Evolutionary conservation across 2,113 vertebrate genomes (phyloP).

Genomic region (Eulacestoma nigropectus): DNA sequence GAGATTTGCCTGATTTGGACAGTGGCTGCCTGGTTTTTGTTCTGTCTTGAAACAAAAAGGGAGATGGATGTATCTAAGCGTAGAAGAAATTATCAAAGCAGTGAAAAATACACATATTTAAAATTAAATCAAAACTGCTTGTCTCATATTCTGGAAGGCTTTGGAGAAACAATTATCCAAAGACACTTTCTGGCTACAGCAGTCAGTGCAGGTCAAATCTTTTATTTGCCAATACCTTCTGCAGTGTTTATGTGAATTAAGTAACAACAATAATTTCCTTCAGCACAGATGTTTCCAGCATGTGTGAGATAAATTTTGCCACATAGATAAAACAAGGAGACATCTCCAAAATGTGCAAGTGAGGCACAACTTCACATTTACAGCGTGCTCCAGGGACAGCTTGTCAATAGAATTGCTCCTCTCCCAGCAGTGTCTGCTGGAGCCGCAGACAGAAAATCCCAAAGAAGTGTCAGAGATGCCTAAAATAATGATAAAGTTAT

Average conservation of each 20-base stretch:
- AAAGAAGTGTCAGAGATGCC: not conserved
- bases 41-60: not conserved
- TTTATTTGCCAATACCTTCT: not conserved
- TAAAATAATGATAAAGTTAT: not conserved
- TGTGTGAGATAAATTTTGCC: not conserved
- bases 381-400: not conserved
- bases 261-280: not conserved
- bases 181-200: not conserved
- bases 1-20: not conserved
- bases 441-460: slow-evolving; percentile 34
- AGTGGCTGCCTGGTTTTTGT: not conserved
- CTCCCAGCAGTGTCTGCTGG: not conserved
- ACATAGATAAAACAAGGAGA: not conserved
- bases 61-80: not conserved
- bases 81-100: not conserved
- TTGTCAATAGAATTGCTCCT: slow-evolving; percentile 25
- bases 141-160: not conserved
- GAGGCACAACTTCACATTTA: not conserved
- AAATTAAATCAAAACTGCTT: not conserved
- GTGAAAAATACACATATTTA: not conserved
- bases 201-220: not conserved
- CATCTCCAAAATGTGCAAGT: not conserved
- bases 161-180: not conserved
- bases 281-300: not conserved
- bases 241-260: not conserved